phyloP scores from a whole-genome alignment of 1,140 invertebrate species.

The Drosophila micromelanica region DNA sequence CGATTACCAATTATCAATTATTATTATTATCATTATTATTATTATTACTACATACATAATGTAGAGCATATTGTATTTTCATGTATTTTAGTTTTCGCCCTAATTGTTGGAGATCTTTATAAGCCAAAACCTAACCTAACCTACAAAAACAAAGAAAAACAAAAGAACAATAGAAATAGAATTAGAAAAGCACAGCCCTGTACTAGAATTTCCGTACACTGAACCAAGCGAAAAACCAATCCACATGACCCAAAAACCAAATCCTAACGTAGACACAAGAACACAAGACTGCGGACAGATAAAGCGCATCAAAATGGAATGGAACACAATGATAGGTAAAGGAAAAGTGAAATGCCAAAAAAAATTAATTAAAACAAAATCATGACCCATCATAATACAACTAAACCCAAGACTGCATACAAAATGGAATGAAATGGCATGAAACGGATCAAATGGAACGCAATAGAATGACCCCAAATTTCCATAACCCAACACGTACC shows the following conservation, averaged over 20 bases:
- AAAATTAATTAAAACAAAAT: background rate
- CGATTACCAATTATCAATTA: slow-evolving; percentile 47
- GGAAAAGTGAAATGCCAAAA: background rate
- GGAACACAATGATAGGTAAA: too few species aligned
- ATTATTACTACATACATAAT: slow-evolving; percentile 74
- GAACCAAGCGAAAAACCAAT: slow-evolving; percentile 23
- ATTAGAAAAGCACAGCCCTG: slow-evolving; percentile 10
- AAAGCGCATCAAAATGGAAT: background rate
- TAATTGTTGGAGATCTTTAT: slow-evolving; percentile 18
- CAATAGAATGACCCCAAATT: background rate
- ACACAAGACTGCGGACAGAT: slow-evolving; percentile 30
- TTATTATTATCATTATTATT: slow-evolving; percentile 63
- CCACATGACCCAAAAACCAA: background rate
- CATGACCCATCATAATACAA: background rate
- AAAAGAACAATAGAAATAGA: background rate
- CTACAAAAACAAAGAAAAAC: background rate
- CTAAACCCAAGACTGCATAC: background rate
- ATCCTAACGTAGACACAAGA: slow-evolving; percentile 9
- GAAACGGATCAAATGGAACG: background rate
- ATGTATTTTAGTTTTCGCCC: slow-evolving; percentile 29
- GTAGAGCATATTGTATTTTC: slow-evolving; percentile 58
- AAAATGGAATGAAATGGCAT: background rate
- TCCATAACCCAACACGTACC: background rate
- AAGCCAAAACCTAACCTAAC: slow-evolving; percentile 30
- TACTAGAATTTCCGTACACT: slow-evolving; percentile 10